A percentile compares a stretch with the other conserved stretches of the same genome.
Evolutionary conservation across 2,113 vertebrate species (phyloP).

Genomic region (Malaclemys terrapin): DNA sequence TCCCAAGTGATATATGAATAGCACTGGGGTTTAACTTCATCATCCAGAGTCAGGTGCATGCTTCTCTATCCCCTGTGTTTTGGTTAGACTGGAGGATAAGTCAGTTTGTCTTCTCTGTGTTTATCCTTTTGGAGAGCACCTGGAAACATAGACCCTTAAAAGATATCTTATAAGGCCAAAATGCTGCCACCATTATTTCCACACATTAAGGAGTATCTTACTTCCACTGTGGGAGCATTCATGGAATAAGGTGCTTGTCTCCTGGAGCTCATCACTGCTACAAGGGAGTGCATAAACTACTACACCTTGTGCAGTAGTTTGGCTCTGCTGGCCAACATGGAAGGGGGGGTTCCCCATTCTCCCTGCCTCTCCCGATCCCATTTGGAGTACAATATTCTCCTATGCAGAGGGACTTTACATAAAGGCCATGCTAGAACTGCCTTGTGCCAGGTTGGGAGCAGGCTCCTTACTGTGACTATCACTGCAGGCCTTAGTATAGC

Average conservation of each 20-base stretch:
- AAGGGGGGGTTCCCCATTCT: background rate
- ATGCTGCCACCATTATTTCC: background rate
- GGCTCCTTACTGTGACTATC: background rate
- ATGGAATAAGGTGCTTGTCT: background rate
- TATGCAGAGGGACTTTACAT: background rate
- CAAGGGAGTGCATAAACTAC: background rate
- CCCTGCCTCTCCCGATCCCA: background rate
- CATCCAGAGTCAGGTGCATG: background rate
- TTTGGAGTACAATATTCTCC: background rate
- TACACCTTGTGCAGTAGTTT: background rate
- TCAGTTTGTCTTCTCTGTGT: background rate
- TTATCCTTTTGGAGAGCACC: background rate
- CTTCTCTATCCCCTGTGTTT: background rate
- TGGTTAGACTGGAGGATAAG: background rate
- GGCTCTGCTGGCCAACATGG: background rate
- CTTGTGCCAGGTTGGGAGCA: background rate
- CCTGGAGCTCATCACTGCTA: background rate
- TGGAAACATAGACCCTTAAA: background rate
- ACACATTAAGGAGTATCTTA: background rate
- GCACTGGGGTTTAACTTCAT: background rate
- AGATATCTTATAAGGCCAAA: background rate
- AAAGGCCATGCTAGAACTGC: background rate
- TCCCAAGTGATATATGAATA: background rate
- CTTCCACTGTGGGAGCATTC: background rate
- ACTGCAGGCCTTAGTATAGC: background rate